Percentiles rank a stretch among this genome's conserved stretches.
These are phyloP conservation scores for Grammomys surdaster DNA, from an alignment of 2,113 vertebrate species.

Conservation along the genomic window DNA sequence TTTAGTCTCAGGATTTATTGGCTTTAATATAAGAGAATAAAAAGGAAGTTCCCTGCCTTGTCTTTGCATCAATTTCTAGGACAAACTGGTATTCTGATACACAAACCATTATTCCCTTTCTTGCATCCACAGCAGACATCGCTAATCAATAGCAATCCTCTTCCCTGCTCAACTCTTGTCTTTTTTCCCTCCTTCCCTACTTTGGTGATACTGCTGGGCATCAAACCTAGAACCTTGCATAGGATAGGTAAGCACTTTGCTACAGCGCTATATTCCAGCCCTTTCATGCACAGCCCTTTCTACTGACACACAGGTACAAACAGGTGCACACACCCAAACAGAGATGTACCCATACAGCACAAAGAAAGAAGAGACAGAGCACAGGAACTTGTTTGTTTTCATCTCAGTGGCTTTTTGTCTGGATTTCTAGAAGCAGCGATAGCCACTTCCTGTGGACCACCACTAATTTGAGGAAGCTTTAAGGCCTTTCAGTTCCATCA, in stretches of 20 bases:
- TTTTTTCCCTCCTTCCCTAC: background rate
- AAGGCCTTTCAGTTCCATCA: constrained; percentile 46
- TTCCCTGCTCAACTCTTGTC: background rate
- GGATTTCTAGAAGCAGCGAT: constrained; percentile 53
- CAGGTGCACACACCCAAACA: background rate
- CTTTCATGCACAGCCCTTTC: background rate
- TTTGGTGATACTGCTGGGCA: background rate
- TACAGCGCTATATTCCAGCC: background rate
- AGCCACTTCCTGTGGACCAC: background rate
- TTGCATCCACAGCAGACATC: background rate
- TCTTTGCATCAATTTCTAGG: constrained; percentile 28
- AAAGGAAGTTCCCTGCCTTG: background rate
- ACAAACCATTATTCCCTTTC: background rate
- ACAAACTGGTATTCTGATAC: constrained; percentile 3
- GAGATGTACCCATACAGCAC: background rate
- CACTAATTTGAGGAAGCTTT: constrained; percentile 8
- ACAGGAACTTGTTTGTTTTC: background rate
- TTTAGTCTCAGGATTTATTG: constrained; percentile 14
- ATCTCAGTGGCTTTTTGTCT: background rate
- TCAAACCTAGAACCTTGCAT: background rate
- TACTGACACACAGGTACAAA: background rate
- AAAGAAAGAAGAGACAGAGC: background rate
- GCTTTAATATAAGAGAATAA: background rate
- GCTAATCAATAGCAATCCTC: background rate
- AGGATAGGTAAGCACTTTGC: background rate